Evolutionary conservation across 2,113 vertebrate species (phyloP), one percentile per base, ranked within the genome.

Genomic region (Cynocephalus volans): DNA sequence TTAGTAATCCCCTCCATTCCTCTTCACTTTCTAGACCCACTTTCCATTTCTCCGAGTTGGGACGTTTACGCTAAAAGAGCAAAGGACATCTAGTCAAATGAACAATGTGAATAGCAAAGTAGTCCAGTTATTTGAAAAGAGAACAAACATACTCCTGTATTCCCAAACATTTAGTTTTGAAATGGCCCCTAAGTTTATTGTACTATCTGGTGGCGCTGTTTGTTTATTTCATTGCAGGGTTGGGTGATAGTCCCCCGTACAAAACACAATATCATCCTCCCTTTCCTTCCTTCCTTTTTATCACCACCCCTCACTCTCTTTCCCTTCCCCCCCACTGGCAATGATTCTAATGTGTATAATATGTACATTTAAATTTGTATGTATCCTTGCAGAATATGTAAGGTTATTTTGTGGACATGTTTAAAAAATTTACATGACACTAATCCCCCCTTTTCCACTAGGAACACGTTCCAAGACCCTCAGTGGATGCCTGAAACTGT

Each of bases 21-120:
- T 98, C 93, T 98, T 98, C 95, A 94, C 96, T 98, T 98, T 96
- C 72, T 96, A 91, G 50, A 33, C 23, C 48, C 41, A 58, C 6
- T 95, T 98, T 97, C 94, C 54, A 0, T 97, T 98, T 97, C 0
- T 70, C 87, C 8, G 52, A 87, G 97, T 88, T 86, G 48, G 33
- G 67, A 77, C 31, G 83, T 97, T 36, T 84, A 82, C 81, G 96
- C n/a, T 88, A 93, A 97, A 98, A 98, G 97, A 97, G 84, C 96
- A 98, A 93, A 97, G 94, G 69, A 15, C 76, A 36, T 97, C 98
- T 94, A 95, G 89, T 88, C 97, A 98, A 98, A 97, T 98, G 96
- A 98, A 82, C 96, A 97, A 97, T 97, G 97, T 97, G 52, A 96
- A 97, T 98, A 98, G 97, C 95, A 96, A 90, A 89, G 24, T 92